Conservation (phyloP, 2,113 vertebrate species). For the Coryphaenoides rupestris region DNA sequence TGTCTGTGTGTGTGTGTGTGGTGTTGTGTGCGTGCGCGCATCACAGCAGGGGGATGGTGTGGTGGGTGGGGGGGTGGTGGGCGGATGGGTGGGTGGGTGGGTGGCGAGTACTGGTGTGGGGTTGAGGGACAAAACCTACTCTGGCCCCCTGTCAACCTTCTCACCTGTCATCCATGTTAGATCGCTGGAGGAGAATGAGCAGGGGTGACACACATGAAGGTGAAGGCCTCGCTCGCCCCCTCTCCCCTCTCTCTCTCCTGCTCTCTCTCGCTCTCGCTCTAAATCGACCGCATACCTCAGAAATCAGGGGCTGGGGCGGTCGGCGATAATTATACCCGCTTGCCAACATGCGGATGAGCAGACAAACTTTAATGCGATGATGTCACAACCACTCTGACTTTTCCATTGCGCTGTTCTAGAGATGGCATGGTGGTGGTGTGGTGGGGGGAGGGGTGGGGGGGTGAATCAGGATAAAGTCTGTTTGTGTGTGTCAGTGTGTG, state of each 20-base stretch:
- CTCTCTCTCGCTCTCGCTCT: conserved; percentile 58
- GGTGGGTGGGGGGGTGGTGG: too few species aligned
- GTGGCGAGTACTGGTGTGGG: too few species aligned
- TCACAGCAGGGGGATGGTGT: conserved; percentile 69
- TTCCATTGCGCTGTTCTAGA: conserved; percentile 5
- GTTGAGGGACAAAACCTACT: conserved; percentile 84
- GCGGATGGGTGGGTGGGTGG: conserved; percentile 72
- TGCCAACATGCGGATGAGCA: conserved; percentile 29
- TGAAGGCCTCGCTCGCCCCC: conserved; percentile 72
- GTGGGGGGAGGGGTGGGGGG: too few species aligned
- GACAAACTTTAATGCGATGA: conserved; percentile 42
- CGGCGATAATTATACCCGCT: conserved; percentile 46
- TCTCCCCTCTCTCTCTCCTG: too few species aligned
- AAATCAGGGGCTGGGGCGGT: conserved; percentile 29
- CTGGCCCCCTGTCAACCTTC: conserved; percentile 78
- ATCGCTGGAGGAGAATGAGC: conserved; percentile 81
- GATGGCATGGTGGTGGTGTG: conserved; percentile 2
- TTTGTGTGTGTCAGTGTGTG: too few species aligned
- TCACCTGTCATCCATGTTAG: conserved; percentile 84
- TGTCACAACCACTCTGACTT: conserved; percentile 29
- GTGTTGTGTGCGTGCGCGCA: too few species aligned
- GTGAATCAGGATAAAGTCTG: not conserved
- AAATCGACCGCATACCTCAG: conserved; percentile 41
- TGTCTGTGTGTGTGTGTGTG: conserved; percentile 70
- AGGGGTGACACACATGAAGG: conserved; percentile 90